Percentiles rank a stretch among this genome's conserved stretches.
These are phyloP conservation scores for Spermophilus dauricus DNA, from an alignment of 2,113 vertebrate genomes.

Conservation along the genomic window DNA sequence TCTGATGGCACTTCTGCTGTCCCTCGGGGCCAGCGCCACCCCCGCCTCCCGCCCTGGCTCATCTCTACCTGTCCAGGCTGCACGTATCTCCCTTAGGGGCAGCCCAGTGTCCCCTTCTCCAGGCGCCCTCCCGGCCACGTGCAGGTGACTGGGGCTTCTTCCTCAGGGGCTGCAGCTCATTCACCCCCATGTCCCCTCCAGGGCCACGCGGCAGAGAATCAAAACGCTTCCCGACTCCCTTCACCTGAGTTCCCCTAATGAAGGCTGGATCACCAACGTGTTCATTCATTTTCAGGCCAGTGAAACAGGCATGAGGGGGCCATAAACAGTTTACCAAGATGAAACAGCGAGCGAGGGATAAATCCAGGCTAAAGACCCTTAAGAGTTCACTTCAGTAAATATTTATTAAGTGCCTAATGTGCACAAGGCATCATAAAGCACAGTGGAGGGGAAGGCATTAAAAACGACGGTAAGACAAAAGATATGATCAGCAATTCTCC, in stretches of 20 bases:
- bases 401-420: conserved; percentile 77
- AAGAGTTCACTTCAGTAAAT: conserved; percentile 73
- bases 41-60: background rate
- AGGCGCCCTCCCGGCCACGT: background rate
- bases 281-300: conserved; percentile 32
- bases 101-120: background rate
- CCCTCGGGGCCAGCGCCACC: background rate
- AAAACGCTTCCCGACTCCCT: background rate
- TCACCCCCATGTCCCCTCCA: background rate
- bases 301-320: conserved; percentile 64
- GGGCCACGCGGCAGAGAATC: background rate
- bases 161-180: background rate
- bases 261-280: background rate
- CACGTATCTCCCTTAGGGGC: background rate
- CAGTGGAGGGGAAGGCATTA: conserved; percentile 22
- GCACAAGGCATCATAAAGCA: conserved; percentile 31
- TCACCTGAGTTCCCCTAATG: conserved; percentile 31
- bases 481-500: background rate
- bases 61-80: background rate
- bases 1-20: background rate
- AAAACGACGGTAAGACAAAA: conserved; percentile 54
- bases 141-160: background rate
- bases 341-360: conserved; percentile 70
- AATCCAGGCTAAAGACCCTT: conserved; percentile 58
- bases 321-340: conserved; percentile 58